Conservation (phyloP, 2,797 vertebrate genomes). For the Etheostoma nigrum region DNA sequence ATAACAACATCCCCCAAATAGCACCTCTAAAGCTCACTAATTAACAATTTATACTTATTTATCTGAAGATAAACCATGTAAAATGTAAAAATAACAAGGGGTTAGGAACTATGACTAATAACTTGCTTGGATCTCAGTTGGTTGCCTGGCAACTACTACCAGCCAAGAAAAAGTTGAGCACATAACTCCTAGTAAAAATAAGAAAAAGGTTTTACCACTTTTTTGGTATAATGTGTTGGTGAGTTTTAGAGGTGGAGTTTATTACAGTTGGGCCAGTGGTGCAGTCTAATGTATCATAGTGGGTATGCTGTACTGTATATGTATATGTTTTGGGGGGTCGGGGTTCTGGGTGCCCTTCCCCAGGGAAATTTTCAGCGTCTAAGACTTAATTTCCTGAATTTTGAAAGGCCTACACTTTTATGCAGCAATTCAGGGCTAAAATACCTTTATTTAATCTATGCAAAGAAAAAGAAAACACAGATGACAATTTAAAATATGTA, state of each 20-base stretch:
- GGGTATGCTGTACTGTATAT: too few relatives aligned
- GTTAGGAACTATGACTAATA: background rate
- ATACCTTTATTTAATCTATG: too few relatives aligned
- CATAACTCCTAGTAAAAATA: background rate
- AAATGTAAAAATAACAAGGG: background rate
- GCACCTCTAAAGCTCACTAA: background rate
- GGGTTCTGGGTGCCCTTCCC: too few relatives aligned
- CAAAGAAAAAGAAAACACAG: too few relatives aligned
- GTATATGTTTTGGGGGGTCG: too few relatives aligned
- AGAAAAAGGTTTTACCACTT: background rate
- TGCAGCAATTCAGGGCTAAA: too few relatives aligned
- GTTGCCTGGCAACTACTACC: slow-evolving; percentile 15
- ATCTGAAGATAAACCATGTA: background rate
- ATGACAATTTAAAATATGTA: too few relatives aligned
- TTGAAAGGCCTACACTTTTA: too few relatives aligned
- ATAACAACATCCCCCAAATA: background rate
- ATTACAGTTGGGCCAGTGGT: background rate
- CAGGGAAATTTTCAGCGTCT: too few relatives aligned
- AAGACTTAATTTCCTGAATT: too few relatives aligned
- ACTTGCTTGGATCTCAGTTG: background rate
- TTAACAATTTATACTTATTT: background rate
- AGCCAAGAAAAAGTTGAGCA: background rate
- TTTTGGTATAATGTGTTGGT: background rate
- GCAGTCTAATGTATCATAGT: too few relatives aligned
- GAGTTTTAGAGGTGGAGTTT: background rate